phyloP scores from a whole-genome alignment of 2,113 vertebrate genomes.

The Hippoglossus stenolepis region DNA sequence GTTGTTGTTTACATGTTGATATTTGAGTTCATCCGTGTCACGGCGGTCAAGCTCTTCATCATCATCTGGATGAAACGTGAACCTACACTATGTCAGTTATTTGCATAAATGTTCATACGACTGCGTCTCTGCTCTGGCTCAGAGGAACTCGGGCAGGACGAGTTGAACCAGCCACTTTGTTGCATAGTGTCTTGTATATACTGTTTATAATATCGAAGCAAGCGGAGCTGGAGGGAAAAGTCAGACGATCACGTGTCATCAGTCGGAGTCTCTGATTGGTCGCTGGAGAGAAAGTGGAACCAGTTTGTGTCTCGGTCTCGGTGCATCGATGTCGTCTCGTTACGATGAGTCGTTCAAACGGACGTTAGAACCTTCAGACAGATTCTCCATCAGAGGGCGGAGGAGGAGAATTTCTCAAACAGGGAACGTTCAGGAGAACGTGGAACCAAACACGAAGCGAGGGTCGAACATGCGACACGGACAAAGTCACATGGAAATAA shows the following conservation, averaged over 20 bases:
- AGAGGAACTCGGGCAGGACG: not conserved
- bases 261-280: not conserved
- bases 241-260: not conserved
- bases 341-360: too few relatives aligned
- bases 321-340: too few relatives aligned
- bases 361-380: too few relatives aligned
- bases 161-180: not conserved
- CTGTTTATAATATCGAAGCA: conserved; percentile 17
- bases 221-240: not conserved
- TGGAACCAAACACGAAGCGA: not conserved
- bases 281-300: not conserved
- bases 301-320: not conserved
- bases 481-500: too few relatives aligned
- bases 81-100: not conserved
- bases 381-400: too few relatives aligned
- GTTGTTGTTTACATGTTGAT: too few relatives aligned
- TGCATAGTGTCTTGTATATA: conserved; percentile 38
- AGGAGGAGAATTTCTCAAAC: too few relatives aligned
- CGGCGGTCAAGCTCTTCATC: not conserved
- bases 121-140: not conserved
- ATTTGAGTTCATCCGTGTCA: too few relatives aligned
- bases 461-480: too few relatives aligned
- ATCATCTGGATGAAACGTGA: not conserved
- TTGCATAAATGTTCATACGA: conserved; percentile 38
- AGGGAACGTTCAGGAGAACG: not conserved